Evolutionary conservation across 2,113 vertebrate genomes (phyloP).

Genomic region (Montifringilla adamsi): DNA sequence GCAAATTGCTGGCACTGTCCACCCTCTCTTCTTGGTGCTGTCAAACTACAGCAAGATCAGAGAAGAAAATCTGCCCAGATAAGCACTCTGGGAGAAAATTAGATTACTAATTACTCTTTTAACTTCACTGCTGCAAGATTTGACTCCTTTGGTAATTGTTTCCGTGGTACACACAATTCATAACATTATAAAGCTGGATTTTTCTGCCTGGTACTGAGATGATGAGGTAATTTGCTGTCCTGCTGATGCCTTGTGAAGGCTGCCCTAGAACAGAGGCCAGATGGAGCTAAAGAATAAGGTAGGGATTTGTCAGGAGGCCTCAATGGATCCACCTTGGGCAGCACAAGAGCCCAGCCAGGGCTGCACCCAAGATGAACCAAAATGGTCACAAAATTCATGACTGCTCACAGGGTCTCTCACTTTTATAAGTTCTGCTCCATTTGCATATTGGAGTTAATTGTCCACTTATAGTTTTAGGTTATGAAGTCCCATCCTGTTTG

Average conservation of each 20-base stretch:
- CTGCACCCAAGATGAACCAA: neutral
- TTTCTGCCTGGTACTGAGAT: neutral
- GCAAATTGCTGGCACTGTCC: neutral
- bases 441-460: neutral
- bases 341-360: neutral
- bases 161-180: neutral
- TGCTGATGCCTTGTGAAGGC: neutral
- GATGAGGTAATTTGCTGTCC: neutral
- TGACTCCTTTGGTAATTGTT: neutral
- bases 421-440: neutral
- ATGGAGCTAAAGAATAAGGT: neutral
- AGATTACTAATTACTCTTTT: neutral
- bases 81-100: neutral
- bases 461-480: neutral
- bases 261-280: neutral
- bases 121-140: neutral
- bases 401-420: neutral
- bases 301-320: neutral
- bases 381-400: neutral
- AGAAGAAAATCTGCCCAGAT: neutral
- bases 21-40: neutral
- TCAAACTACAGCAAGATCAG: neutral
- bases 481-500: neutral
- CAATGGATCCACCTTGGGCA: neutral
- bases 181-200: neutral